Conservation (phyloP, 2,113 vertebrate genomes). For the Nycticryphes semicollaris region DNA sequence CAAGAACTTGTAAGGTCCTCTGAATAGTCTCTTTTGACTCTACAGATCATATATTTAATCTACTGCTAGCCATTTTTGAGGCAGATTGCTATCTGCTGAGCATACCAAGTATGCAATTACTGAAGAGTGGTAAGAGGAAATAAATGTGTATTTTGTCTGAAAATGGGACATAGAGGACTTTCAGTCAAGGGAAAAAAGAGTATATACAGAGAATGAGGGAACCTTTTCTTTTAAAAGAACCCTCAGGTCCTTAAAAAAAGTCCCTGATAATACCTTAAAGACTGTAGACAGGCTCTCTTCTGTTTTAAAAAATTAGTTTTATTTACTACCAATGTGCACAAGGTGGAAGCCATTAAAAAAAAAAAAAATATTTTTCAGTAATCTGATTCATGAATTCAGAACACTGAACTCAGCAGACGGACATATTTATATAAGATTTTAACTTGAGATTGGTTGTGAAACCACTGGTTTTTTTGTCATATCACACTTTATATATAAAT, state of each 20-base stretch:
- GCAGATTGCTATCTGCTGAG: not conserved
- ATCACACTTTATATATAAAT: not conserved
- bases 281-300: not conserved
- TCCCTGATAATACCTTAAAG: not conserved
- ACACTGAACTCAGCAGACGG: not conserved
- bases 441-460: not conserved
- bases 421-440: not conserved
- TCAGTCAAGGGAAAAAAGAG: not conserved
- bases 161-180: not conserved
- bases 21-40: not conserved
- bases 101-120: not conserved
- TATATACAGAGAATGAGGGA: not conserved
- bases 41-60: not conserved
- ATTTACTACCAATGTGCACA: not conserved
- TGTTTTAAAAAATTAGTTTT: not conserved
- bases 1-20: not conserved
- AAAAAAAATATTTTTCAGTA: not conserved
- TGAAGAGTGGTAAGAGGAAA: not conserved
- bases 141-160: not conserved
- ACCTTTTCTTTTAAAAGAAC: not conserved
- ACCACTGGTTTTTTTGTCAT: fast-evolving
- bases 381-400: not conserved
- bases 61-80: not conserved
- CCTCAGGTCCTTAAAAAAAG: not conserved
- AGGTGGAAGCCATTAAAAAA: fast-evolving